Base-by-base conservation (phyloP, 2,888 invertebrate genomes). In the Clitarchus hookeri region DNA sequence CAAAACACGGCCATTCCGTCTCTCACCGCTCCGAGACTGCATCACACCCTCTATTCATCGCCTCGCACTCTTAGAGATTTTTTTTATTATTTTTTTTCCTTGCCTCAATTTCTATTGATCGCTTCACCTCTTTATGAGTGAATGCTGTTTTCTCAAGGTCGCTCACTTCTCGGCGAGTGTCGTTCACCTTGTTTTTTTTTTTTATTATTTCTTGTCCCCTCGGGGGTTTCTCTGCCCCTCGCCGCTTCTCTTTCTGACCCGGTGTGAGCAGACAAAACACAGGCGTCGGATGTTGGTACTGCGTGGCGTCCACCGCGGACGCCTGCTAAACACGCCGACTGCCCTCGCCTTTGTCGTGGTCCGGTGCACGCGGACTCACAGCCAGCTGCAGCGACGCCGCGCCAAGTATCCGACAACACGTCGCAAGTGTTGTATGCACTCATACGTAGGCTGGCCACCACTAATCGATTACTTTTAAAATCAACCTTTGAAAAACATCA, bases 1-100 rank as follows among this genome's bases (percentile, higher is more conserved):
- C 19, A 82, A 36, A 82, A 82, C 82, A 82, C 27, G 82, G 44
- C 82, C 36, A 36, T 82, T 82, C 23, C 82, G 23, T 82, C 44
- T 82, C 36, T 16, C 25, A 19, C 44, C 27, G 4, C 82, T 82
- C 36, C 82, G 4, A 6, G 36, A 36, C 65, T 23, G 65, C 65
- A 19, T 65, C 65, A 65, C 65, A 65, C 65, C 65, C 65, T 65
- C 65, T 65, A 65, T 65, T 65, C 65, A 65, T 65, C 23, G 65
- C 65, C 19, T 65, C 65, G 65, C 65, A 65, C 65, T 65, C n/a
- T 65, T 23, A n/a, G 6, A 53, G 19, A 19, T 6, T 19, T 19
- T 53, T 53, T 6, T 53, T 19, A 4, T 53, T 53, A 16, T 53
- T 65, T 65, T 65, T 65, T 65, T 65, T 11, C 65, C 65, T 65